phyloP scores from a whole-genome alignment of 1,140 invertebrate species.

The Nylanderia fulva region DNA sequence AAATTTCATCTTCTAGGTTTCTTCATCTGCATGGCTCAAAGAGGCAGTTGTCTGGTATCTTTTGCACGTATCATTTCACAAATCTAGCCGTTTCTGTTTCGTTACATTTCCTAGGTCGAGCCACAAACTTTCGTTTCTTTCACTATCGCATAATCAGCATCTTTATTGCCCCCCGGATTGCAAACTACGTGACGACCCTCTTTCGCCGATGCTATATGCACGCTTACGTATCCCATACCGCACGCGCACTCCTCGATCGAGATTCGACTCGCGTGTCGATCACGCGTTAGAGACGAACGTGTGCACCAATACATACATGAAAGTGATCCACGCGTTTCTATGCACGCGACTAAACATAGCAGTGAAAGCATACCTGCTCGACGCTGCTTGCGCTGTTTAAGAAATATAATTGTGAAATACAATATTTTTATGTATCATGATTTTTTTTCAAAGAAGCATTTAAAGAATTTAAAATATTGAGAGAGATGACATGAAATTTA shows the following conservation, averaged over 20 bases:
- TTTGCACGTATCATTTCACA: background rate
- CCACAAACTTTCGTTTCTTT: slow-evolving; percentile 67
- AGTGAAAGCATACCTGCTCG: slow-evolving; percentile 35
- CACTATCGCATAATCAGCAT: slow-evolving; percentile 69
- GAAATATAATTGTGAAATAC: slow-evolving; percentile 47
- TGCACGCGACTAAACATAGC: slow-evolving; percentile 64
- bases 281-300: slow-evolving; percentile 68
- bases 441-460: background rate
- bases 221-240: slow-evolving; percentile 45
- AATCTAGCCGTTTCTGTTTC: slow-evolving; percentile 34
- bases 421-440: background rate
- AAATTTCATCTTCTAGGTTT: background rate
- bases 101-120: slow-evolving; percentile 23
- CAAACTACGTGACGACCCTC: slow-evolving; percentile 22
- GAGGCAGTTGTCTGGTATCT: background rate
- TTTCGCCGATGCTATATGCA: slow-evolving; percentile 44
- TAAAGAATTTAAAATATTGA: background rate
- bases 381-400: background rate
- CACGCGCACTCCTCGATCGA: slow-evolving; percentile 66
- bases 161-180: slow-evolving; percentile 59
- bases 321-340: slow-evolving; percentile 51
- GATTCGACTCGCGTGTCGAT: slow-evolving; percentile 71
- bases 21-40: background rate
- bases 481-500: background rate
- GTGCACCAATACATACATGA: slow-evolving; percentile 56